Percentiles rank a stretch among this genome's conserved stretches.
Conservation (phyloP, 1,140 invertebrate genomes). For the Bombus cullumanus region DNA sequence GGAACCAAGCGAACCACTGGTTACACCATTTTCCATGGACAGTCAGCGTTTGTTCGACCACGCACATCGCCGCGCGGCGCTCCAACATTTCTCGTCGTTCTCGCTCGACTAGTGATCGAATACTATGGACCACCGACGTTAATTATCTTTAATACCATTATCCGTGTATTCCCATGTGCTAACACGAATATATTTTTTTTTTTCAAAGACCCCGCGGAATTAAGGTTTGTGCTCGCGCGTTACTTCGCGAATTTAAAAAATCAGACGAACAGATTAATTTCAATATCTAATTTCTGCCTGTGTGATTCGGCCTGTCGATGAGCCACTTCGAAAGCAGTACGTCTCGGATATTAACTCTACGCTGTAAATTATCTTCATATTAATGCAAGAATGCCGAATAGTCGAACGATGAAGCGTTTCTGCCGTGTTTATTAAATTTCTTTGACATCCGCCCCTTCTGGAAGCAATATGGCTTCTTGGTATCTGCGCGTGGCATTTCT, state of each 20-base stretch:
- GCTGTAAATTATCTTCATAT: conserved; percentile 64
- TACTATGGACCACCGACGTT: conserved; percentile 58
- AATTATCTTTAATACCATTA: conserved; percentile 72
- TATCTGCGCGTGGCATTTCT: conserved; percentile 1
- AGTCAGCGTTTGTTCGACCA: conserved; percentile 31
- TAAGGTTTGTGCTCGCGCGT: neutral
- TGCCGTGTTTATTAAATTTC: conserved; percentile 70
- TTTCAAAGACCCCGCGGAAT: neutral
- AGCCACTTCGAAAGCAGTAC: conserved; percentile 13
- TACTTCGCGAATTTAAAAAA: neutral
- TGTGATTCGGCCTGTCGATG: neutral
- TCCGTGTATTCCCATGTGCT: conserved; percentile 58
- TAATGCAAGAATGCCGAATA: conserved; percentile 61
- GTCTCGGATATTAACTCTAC: conserved; percentile 44
- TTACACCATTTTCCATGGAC: conserved; percentile 53
- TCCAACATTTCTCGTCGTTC: conserved; percentile 44
- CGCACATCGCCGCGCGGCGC: conserved; percentile 45
- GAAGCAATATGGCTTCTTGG: conserved; percentile 33
- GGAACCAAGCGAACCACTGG: conserved; percentile 50
- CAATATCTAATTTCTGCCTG: neutral
- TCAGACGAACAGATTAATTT: neutral
- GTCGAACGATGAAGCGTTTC: conserved; percentile 43
- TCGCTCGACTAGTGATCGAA: conserved; percentile 58
- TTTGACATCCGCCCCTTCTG: conserved; percentile 49
- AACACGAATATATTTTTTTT: conserved; percentile 51